Evolutionary conservation across 2,797 vertebrate species (phyloP).

Genomic region (Ciconia nigra): DNA sequence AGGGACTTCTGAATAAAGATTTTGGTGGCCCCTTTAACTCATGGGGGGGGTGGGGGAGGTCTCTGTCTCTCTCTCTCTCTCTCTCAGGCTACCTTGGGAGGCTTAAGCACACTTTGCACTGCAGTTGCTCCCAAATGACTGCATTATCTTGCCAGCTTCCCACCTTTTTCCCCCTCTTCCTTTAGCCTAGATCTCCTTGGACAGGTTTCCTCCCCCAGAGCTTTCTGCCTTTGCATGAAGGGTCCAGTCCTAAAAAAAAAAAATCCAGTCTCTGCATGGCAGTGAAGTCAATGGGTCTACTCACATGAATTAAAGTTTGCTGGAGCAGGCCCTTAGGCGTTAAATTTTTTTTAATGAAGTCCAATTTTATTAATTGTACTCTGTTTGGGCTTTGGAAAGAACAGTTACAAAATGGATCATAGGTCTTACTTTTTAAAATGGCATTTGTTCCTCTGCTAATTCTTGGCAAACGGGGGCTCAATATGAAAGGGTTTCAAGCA

Average conservation of each 20-base stretch:
- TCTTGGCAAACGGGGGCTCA: background rate
- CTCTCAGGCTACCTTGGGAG: background rate
- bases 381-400: conserved; percentile 3
- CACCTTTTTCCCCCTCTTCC: conserved; percentile 1
- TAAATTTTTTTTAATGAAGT: background rate
- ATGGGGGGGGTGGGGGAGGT: too few relatives aligned
- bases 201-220: conserved; percentile 4
- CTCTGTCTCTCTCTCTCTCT: too few relatives aligned
- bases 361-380: conserved; percentile 16
- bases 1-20: background rate
- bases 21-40: background rate
- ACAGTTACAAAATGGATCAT: background rate
- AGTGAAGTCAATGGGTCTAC: background rate
- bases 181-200: background rate
- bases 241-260: background rate
- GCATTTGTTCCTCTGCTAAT: background rate
- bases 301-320: background rate
- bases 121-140: background rate
- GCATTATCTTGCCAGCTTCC: background rate
- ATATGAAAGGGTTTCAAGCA: background rate
- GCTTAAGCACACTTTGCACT: background rate
- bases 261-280: background rate
- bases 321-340: background rate
- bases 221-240: conserved; percentile 29
- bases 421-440: background rate